Percentiles rank a stretch among this genome's conserved stretches.
These are phyloP conservation scores for Brachionus plicatilis DNA, from an alignment of 1,140 invertebrate genomes.

Conservation along the genomic window DNA sequence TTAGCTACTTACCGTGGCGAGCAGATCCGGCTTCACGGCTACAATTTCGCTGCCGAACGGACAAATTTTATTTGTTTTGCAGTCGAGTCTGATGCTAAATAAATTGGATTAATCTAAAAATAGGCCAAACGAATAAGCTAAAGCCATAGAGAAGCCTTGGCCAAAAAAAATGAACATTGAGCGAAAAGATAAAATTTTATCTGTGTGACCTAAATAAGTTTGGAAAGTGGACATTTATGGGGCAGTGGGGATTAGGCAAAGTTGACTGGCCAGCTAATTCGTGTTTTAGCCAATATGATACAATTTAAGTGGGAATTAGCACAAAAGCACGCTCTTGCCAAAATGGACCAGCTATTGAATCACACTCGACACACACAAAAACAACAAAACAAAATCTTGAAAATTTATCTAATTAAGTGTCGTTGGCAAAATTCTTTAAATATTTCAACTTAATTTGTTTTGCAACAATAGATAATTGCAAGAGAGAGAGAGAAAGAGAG, in stretches of 20 bases:
- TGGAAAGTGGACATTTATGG: neutral
- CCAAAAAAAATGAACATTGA: neutral
- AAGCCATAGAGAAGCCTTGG: neutral
- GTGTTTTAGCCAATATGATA: neutral
- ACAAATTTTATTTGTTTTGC: neutral
- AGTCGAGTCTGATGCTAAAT: neutral
- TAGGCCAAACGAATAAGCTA: neutral
- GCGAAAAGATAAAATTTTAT: neutral
- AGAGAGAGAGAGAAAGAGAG: neutral
- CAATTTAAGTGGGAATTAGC: neutral
- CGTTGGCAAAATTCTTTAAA: neutral
- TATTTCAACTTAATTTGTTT: neutral
- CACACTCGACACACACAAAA: neutral
- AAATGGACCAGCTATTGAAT: neutral
- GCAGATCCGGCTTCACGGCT: neutral
- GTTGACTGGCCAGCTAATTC: neutral
- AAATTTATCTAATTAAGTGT: neutral
- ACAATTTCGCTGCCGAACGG: neutral
- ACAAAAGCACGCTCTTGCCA: neutral
- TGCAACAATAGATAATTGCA: neutral
- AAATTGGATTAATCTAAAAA: neutral
- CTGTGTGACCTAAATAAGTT: neutral
- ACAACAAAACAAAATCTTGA: neutral
- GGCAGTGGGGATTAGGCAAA: neutral
- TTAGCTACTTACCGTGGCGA: neutral